Evolutionary conservation across 2,113 vertebrate genomes (phyloP).

Genomic region (Chaetodon trifascialis): DNA sequence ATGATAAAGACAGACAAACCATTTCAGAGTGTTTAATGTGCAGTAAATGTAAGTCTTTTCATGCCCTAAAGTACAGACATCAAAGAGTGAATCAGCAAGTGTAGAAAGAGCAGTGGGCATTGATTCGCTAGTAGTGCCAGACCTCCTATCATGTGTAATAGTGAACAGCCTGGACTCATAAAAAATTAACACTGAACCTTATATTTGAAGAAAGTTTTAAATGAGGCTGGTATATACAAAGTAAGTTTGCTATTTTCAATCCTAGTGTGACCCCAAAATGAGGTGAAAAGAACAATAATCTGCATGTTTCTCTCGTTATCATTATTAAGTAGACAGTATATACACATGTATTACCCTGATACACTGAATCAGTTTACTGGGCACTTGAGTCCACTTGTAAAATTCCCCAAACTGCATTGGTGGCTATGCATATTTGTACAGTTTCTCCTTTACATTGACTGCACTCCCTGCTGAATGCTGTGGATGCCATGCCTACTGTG

Average conservation of each 20-base stretch:
- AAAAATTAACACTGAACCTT: background rate
- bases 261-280: too few relatives aligned
- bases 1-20: background rate
- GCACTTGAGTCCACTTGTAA: background rate
- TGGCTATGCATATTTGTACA: background rate
- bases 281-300: too few relatives aligned
- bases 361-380: background rate
- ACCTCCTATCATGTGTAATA: background rate
- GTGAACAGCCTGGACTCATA: background rate
- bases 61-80: background rate
- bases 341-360: background rate
- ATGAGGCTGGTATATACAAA: too few relatives aligned
- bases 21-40: background rate
- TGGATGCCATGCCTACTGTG: background rate
- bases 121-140: background rate
- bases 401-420: background rate
- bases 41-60: background rate
- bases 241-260: too few relatives aligned
- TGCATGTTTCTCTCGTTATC: too few relatives aligned
- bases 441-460: background rate
- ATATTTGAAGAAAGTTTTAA: background rate
- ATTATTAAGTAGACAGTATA: too few relatives aligned
- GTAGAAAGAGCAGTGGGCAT: background rate
- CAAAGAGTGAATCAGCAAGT: background rate
- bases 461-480: background rate